Conservation (phyloP, 1,140 invertebrate species). For the Pseudomyrmex dendroicus region DNA sequence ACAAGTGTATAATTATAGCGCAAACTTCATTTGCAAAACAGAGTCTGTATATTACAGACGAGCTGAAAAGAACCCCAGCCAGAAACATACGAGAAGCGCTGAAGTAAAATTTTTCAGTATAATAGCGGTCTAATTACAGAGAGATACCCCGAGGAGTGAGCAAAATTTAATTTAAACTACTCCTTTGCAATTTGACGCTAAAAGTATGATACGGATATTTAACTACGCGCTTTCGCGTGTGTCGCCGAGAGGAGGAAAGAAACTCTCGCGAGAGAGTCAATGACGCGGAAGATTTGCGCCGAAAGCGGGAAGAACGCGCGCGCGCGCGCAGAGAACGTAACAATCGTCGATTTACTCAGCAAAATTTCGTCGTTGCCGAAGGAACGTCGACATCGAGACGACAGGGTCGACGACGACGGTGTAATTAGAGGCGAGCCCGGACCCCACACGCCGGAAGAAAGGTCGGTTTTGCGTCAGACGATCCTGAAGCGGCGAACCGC, state of each 20-base stretch:
- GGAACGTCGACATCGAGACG: slow-evolving; percentile 64
- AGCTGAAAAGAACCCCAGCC: not conserved
- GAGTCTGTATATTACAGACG: not conserved
- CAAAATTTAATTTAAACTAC: not conserved
- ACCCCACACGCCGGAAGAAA: slow-evolving; percentile 66
- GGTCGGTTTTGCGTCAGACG: slow-evolving; percentile 65
- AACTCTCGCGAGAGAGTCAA: not conserved
- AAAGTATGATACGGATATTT: no score
- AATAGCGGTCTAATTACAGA: no score
- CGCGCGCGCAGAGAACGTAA: slow-evolving; percentile 22
- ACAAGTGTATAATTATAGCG: slow-evolving; percentile 20
- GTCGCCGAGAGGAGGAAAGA: not conserved
- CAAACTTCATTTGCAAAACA: not conserved
- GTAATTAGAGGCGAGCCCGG: slow-evolving; percentile 72
- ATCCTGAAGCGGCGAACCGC: slow-evolving; percentile 48
- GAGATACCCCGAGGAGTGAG: no score
- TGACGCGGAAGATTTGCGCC: not conserved
- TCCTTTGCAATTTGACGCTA: no score
- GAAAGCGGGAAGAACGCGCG: no score
- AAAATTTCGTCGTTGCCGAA: slow-evolving; percentile 67
- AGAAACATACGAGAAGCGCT: not conserved
- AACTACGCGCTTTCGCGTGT: not conserved
- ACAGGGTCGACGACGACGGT: slow-evolving; percentile 2
- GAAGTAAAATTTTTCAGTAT: not conserved
- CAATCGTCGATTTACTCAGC: slow-evolving; percentile 48